Conservation (phyloP, 1,140 invertebrate genomes). For the Hormaphis cornu region DNA sequence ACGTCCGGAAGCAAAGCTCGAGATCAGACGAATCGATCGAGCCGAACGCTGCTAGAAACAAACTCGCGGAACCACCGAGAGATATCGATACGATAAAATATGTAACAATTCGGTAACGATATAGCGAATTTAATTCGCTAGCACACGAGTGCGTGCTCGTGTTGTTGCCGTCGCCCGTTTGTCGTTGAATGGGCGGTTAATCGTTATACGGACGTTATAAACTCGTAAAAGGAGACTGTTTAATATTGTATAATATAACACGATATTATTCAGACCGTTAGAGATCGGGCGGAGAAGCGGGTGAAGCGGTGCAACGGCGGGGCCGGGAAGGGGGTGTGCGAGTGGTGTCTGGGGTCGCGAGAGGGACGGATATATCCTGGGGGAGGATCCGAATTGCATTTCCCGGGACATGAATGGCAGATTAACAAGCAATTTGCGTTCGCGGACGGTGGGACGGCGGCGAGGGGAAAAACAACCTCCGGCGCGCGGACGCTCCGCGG, state of each 20-base stretch:
- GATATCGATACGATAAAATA: too few species aligned
- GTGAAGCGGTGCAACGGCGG: background rate
- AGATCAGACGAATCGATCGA: too few species aligned
- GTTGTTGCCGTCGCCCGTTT: background rate
- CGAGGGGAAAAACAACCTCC: constrained; percentile 20
- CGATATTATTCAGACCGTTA: too few species aligned
- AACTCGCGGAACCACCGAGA: too few species aligned
- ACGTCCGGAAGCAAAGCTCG: too few species aligned
- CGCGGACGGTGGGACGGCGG: background rate
- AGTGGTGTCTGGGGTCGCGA: background rate
- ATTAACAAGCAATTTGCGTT: constrained; percentile 31
- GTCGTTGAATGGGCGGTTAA: constrained; percentile 13
- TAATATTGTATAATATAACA: too few species aligned
- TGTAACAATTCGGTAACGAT: background rate
- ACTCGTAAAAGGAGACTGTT: background rate
- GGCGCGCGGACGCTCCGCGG: constrained; percentile 10
- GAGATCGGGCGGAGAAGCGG: too few species aligned
- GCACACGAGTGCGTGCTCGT: background rate
- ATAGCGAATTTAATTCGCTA: background rate
- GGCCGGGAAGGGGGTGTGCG: background rate
- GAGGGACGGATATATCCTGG: constrained; percentile 28
- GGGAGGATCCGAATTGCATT: constrained; percentile 30
- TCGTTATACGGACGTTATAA: constrained; percentile 21
- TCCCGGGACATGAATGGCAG: constrained; percentile 31
- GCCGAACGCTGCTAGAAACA: too few species aligned